Evolutionary conservation across 2,797 vertebrate species (phyloP), one percentile per base, ranked within the genome.

Genomic region (Spondyliosoma cantharus): DNA sequence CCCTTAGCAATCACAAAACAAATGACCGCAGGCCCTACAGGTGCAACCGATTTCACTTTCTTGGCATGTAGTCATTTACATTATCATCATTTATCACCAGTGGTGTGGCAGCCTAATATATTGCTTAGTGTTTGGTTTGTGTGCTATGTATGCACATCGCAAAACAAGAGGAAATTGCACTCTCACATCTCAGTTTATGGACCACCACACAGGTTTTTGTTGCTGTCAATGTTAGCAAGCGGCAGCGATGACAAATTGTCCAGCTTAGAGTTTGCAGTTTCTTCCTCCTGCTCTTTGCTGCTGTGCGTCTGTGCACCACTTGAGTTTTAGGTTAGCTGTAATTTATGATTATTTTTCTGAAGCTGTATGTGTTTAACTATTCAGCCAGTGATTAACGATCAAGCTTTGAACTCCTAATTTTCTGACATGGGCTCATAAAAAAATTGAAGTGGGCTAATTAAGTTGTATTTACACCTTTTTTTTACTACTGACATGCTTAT

Each of bases 1-100:
- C 78, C 49, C 78, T 65, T 63, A 71, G 76, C 87, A 84, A 82
- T 87, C 84, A 70, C 73, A 79, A 80, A 89, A 92, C 86, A 87
- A 92, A 91, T 87, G 85, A 81, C 89, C 82, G 65, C 46, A 45
- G 85, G 81, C 77, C 75, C 74, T 71, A 75, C 80, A 89, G 90
- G 89, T 89, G 82, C 68, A 76, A 80, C 71, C 7, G 22, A 77
- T 76, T 37, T 83, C 76, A 78, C 74, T 84, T 59, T 81, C 60
- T 24, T 74, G 68, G 76, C 90, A 82, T 86, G 75, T 77, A 84
- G 78, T 84, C 81, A 86, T 89, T 91, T 85, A 78, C 72, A 85
- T 90, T 77, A 82, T 83, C 69, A 63, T 87, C 85, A 85, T 89
- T 92, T 79, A 85, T 90, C 71, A 85, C 45, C 52, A 13, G 43